Base-by-base conservation (phyloP, 2,888 invertebrate species). In the Harpalus rufipes region DNA sequence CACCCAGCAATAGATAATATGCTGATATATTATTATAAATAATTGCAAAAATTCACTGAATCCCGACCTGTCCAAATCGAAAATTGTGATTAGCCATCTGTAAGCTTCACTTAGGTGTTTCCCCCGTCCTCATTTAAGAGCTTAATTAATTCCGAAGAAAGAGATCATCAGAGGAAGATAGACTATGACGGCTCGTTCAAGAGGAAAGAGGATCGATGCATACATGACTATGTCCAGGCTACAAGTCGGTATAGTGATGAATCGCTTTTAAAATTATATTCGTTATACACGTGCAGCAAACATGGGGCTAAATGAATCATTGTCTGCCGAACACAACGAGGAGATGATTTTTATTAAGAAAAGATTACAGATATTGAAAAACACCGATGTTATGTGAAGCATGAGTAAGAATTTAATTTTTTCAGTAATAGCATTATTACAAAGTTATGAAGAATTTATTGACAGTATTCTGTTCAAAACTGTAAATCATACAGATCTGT, bases 221-320 rank as follows among this genome's bases (percentile, higher is more conserved):
- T 25, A 58, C 39, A 68, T 68, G 80, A 61, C 80, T 59, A 39
- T 25, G 61, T 61, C 10, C 80, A 32, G 16, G 80, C 39, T 16
- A 8, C 80, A 32, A 32, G 80, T 61, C 61, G 8, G 32, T 80
- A 61, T 61, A 61, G 61, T 80, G 80, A 80, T 80, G 80, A 80
- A 80, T 80, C 80, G 80, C 41, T 80, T 80, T 80, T 80, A 80
- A 80, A 80, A 80, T 80, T 80, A 80, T 80, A 59, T 80, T 80
- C 61, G 79, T 56, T 79, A 80, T 80, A 18, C 61, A 68, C 39
- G 32, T 39, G 68, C 63, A 63, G 21, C 18, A 25, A 63, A 63
- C 63, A 63, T 18, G 63, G 63, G 32, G 25, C 32, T 72, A 72
- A 72, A 72, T 72, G 72, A 72, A 72, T 72, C 72, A 72, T 72